A percentile compares a stretch with the other conserved stretches of the same genome.
phyloP scores from a whole-genome alignment of 1,140 invertebrate genomes.

The Colletes gigas region DNA sequence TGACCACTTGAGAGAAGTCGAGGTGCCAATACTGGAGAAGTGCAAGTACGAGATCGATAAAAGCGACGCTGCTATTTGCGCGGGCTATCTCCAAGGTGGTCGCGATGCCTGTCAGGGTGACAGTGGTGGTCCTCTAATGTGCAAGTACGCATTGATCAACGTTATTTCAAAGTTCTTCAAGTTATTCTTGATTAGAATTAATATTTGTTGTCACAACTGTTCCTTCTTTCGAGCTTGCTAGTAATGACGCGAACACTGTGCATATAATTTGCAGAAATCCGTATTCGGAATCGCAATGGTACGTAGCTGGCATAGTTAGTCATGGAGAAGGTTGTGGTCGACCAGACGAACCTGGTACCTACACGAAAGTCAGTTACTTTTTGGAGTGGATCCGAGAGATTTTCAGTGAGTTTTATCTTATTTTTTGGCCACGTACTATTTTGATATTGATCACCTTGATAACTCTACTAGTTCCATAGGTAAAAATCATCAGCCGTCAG shows the following conservation, averaged over 20 bases:
- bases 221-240: no score
- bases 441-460: no score
- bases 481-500: no score
- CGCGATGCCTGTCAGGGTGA: conserved; percentile 92
- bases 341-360: conserved; percentile 89
- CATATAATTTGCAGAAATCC: conserved; percentile 79
- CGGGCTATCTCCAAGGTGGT: conserved; percentile 87
- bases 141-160: conserved; percentile 74
- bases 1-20: conserved; percentile 87
- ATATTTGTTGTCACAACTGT: no score
- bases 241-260: no score
- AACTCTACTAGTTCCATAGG: no score
- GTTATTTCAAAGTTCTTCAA: no score
- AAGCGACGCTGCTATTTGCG: conserved; percentile 87
- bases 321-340: conserved; percentile 91
- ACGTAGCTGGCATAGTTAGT: conserved; percentile 89
- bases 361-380: conserved; percentile 89
- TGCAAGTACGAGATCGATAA: conserved; percentile 84
- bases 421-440: no score
- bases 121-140: conserved; percentile 90
- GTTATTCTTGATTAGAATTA: no score
- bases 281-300: conserved; percentile 84
- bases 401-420: background rate
- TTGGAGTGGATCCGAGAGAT: conserved; percentile 86
- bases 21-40: conserved; percentile 83